A percentile compares a stretch with the other conserved stretches of the same genome.
Conservation (phyloP, 2,888 invertebrate species). For the Yponomeuta cagnagella region DNA sequence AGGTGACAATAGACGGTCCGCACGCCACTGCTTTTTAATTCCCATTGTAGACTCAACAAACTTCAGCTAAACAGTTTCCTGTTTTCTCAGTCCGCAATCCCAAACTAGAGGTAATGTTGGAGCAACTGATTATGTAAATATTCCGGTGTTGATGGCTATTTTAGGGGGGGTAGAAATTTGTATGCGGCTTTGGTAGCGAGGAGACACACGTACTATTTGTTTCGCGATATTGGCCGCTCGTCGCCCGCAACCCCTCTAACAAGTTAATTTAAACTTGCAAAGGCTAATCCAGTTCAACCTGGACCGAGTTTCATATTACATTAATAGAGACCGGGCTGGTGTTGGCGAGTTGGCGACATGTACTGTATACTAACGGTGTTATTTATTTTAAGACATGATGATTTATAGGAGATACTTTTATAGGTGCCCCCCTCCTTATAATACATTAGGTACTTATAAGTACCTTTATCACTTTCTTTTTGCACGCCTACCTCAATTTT, state of each 20-base stretch:
- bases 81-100: background rate
- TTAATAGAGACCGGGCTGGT: background rate
- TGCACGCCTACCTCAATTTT: no score
- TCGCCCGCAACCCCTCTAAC: slow-evolving; percentile 38
- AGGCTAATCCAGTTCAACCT: slow-evolving; percentile 10
- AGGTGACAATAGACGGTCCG: background rate
- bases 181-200: slow-evolving; percentile 6
- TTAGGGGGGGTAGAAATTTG: slow-evolving; percentile 11
- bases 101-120: background rate
- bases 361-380: no score
- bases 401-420: no score
- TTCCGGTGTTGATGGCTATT: slow-evolving; percentile 7
- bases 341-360: no score
- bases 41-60: background rate
- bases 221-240: slow-evolving; percentile 3
- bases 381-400: no score
- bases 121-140: slow-evolving; percentile 9
- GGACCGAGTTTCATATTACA: slow-evolving; percentile 1
- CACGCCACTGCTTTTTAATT: background rate
- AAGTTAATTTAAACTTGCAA: slow-evolving; percentile 65
- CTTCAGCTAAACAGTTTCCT: background rate
- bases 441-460: no score
- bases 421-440: no score
- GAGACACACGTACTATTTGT: slow-evolving; percentile 7
- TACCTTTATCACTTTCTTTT: no score